Evolutionary conservation across 2,888 invertebrate species (phyloP).

Genomic region (Patella ulyssiponensis): DNA sequence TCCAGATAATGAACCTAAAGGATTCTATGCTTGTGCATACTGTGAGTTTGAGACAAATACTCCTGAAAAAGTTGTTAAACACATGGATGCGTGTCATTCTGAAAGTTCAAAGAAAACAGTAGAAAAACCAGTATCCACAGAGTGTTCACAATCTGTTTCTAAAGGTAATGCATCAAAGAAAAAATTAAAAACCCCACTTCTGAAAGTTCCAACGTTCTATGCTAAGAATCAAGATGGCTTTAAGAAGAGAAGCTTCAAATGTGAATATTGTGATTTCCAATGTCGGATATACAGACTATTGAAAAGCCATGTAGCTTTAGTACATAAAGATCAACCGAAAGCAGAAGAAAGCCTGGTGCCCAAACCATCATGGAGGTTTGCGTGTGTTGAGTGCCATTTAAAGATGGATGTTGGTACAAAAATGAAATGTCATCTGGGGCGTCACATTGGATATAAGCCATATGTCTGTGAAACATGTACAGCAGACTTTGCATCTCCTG

Average conservation of each 20-base stretch:
- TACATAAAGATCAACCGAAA: conserved; percentile 5
- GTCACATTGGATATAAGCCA: conserved; percentile 43
- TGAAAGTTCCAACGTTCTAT: neutral
- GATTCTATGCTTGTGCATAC: conserved; percentile 26
- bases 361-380: conserved; percentile 30
- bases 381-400: conserved; percentile 39
- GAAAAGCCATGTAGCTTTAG: conserved; percentile 8
- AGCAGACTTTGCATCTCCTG: conserved; percentile 40
- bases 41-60: conserved; percentile 28
- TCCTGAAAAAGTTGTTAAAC: conserved; percentile 21
- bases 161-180: no score
- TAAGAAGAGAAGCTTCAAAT: neutral
- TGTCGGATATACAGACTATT: neutral
- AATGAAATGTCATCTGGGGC: conserved; percentile 45
- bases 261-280: neutral
- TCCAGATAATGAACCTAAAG: conserved; percentile 16
- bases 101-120: neutral
- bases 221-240: neutral
- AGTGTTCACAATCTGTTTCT: neutral
- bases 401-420: conserved; percentile 42
- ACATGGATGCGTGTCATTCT: conserved; percentile 20
- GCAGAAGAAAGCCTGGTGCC: neutral
- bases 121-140: neutral
- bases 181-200: neutral
- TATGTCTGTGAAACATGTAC: conserved; percentile 43